These are phyloP conservation scores for Amphibalanus amphitrite DNA, from an alignment of 1,140 invertebrate genomes.

Conservation along the genomic window DNA sequence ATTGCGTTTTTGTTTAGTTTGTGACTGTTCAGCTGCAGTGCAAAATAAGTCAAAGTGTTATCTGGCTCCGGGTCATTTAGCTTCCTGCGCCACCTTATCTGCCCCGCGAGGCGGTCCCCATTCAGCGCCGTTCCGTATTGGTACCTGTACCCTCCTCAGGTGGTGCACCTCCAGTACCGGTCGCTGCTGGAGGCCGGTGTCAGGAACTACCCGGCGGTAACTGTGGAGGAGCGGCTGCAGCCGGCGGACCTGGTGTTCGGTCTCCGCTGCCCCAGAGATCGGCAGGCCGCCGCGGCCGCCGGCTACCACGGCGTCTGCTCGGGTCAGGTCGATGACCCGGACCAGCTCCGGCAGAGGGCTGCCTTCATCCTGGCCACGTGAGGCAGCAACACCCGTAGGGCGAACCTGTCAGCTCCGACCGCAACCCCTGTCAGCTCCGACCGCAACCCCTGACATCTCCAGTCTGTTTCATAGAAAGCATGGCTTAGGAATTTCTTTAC, in stretches of 20 bases:
- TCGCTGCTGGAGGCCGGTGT: constrained; percentile 12
- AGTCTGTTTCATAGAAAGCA: no score
- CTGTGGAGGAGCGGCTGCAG: constrained; percentile 8
- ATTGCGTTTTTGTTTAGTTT: no score
- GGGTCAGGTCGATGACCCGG: constrained; percentile 3
- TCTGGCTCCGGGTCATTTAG: no score
- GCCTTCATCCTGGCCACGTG: constrained; percentile 13
- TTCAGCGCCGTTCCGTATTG: no score
- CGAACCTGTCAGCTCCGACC: no score
- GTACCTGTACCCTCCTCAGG: constrained; percentile 9
- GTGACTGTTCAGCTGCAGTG: no score
- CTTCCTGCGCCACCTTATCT: no score
- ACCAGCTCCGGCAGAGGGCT: constrained; percentile 8
- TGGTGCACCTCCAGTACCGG: constrained; percentile 14
- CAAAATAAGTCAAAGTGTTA: no score
- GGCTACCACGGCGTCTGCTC: constrained; percentile 13
- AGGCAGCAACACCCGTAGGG: constrained; percentile 1
- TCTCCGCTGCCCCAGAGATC: constrained; percentile 1
- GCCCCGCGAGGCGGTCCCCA: no score
- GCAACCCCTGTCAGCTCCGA: no score
- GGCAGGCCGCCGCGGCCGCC: background rate
- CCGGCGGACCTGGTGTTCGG: constrained; percentile 10
- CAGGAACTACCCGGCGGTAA: constrained; percentile 8
- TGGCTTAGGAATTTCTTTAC: no score
- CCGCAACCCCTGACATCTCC: no score